Conservation (phyloP, 2,113 vertebrate genomes). For the Ahaetulla prasina region DNA sequence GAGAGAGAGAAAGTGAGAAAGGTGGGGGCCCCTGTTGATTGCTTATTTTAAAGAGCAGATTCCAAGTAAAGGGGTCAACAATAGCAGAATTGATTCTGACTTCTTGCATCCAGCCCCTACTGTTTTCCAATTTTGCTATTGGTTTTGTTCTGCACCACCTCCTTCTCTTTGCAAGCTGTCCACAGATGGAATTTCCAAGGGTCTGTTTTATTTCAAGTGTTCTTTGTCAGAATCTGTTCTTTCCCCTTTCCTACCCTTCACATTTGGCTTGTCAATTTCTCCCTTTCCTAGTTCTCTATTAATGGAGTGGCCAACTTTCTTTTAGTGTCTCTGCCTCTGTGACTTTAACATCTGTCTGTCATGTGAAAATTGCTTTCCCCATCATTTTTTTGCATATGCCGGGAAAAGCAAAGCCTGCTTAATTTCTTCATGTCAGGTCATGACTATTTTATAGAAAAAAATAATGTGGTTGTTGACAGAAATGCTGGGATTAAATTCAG, state of each 20-base stretch:
- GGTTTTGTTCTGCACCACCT: background rate
- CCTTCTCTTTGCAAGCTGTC: background rate
- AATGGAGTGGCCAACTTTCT: background rate
- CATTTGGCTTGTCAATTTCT: background rate
- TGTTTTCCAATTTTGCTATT: background rate
- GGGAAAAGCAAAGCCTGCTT: background rate
- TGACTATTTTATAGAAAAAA: background rate
- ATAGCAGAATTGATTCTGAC: background rate
- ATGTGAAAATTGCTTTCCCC: background rate
- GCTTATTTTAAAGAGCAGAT: background rate
- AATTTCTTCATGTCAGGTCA: background rate
- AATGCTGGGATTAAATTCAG: background rate
- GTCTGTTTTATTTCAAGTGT: constrained; percentile 7
- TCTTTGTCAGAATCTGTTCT: background rate
- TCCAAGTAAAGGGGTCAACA: background rate
- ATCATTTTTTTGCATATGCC: background rate
- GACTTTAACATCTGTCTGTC: background rate
- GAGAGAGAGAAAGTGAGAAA: background rate
- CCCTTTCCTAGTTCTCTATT: background rate
- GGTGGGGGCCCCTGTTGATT: background rate
- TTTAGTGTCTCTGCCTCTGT: background rate
- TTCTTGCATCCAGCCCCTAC: background rate
- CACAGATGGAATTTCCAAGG: background rate
- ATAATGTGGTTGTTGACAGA: background rate
- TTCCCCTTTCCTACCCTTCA: background rate